phyloP scores from a whole-genome alignment of 2,888 invertebrate species.

The Tillus elongatus region DNA sequence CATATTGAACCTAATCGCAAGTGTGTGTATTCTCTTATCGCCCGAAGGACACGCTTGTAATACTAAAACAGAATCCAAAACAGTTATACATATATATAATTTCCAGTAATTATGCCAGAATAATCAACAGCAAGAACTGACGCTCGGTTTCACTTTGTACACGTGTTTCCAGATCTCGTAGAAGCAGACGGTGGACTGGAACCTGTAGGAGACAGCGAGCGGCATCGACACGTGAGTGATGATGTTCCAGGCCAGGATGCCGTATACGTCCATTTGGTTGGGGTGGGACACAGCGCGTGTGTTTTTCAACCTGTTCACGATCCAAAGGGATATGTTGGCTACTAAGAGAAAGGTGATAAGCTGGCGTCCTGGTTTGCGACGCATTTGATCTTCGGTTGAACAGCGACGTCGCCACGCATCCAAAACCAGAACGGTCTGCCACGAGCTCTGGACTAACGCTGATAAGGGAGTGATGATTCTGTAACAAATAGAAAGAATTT shows the following conservation, averaged over 20 bases:
- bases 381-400: conserved; percentile 54
- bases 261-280: conserved; percentile 72
- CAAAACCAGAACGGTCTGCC: conserved; percentile 66
- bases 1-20: too few species aligned
- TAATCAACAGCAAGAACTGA: too few species aligned
- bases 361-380: conserved; percentile 71
- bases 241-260: conserved; percentile 80
- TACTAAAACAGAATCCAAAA: too few species aligned
- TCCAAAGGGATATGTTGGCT: conserved; percentile 73
- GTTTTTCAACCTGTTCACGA: conserved; percentile 71
- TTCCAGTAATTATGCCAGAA: too few species aligned
- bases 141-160: conserved; percentile 61
- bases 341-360: conserved; percentile 72
- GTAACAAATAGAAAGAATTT: conserved; percentile 4
- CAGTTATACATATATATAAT: too few species aligned
- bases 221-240: conserved; percentile 82
- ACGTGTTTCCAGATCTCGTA: conserved; percentile 86
- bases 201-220: conserved; percentile 75
- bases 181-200: conserved; percentile 81
- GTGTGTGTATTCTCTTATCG: too few species aligned
- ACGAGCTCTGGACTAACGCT: conserved; percentile 64
- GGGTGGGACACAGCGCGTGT: conserved; percentile 70
- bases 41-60: too few species aligned
- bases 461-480: conserved; percentile 59
- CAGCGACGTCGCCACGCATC: conserved; percentile 66